Evolutionary conservation across 1,140 invertebrate genomes (phyloP), one percentile per base, ranked within the genome.

Genomic region (Eupeodes corollae): DNA sequence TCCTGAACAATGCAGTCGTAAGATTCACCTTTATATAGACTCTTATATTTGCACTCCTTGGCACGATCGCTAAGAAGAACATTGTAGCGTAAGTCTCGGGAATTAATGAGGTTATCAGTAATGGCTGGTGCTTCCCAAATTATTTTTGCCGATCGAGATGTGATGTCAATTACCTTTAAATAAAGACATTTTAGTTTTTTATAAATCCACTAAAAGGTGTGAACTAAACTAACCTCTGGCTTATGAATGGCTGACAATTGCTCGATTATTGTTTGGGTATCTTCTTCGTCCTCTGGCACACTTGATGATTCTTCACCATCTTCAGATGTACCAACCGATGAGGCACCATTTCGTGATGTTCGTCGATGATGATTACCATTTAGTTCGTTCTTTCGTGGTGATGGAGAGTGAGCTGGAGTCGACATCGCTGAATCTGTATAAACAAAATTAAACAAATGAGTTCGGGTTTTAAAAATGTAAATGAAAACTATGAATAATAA

Each of bases 1-100:
- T 90, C 85, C 68, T 84, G 79, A 44, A 91, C 80, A 72, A 79
- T 75, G 67, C 79, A 82, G 15, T 80, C 83, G 16, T 80, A 72
- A n/a, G 80, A 79, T 30, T 73, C 69, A 14, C 83, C 82, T 46
- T 75, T 82, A 61, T 88, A 88, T 41, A 89, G 84, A 39, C 80
- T 79, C 70, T 86, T 87, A 68, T 86, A 90, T 58, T 80, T 80
- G 53, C 76, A 77, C 50, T 84, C 81, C 56, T 83, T 78, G 16
- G 79, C 82, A 55, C 83, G 82, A 58, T 90, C 87, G 56, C 80
- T 83, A 50, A 88, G 73, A 44, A 86, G 72, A 14, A 85, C 76
- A 63, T 89, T 84, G 69, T 88, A 89, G 30, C 77, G 76, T 47
- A 88, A 71, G 47, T 88, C 83, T 16, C 68, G 66, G 46, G 61